These are phyloP conservation scores for Pachliopta kotzebuea DNA, from an alignment of 2,888 invertebrate genomes.

Conservation along the genomic window DNA sequence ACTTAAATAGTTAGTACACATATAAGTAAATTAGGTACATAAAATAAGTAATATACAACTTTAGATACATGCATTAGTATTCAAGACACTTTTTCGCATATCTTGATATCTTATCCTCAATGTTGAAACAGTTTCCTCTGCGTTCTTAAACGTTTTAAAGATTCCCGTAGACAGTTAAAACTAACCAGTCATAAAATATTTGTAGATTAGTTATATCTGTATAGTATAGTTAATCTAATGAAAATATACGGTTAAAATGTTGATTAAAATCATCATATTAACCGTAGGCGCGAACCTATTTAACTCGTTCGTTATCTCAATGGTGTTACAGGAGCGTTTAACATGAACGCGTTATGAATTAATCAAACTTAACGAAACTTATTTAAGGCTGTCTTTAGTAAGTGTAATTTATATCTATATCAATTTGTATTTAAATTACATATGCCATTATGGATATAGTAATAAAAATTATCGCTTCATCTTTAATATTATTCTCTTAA, in stretches of 20 bases:
- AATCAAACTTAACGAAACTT: constrained; percentile 8
- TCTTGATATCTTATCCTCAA: constrained; percentile 47
- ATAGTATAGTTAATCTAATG: constrained; percentile 16
- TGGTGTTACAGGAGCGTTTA: constrained; percentile 9
- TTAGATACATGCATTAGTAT: constrained; percentile 45
- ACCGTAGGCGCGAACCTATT: constrained; percentile 7
- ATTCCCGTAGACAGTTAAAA: constrained; percentile 15
- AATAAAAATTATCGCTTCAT: not conserved
- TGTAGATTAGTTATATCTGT: constrained; percentile 19
- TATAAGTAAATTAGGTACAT: too few species aligned
- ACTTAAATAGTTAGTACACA: too few species aligned
- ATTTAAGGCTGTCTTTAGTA: constrained; percentile 2
- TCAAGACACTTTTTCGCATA: constrained; percentile 52
- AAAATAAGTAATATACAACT: not conserved
- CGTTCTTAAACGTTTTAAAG: constrained; percentile 28
- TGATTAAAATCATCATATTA: constrained; percentile 8
- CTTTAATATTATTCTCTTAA: not conserved
- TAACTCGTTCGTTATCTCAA: constrained; percentile 15
- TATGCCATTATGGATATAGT: not conserved
- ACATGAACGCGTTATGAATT: constrained; percentile 13
- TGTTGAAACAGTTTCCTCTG: constrained; percentile 36
- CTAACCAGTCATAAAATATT: constrained; percentile 10
- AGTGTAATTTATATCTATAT: not conserved
- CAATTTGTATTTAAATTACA: not conserved
- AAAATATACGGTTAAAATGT: constrained; percentile 4